Percentiles rank a stretch among this genome's conserved stretches.
These are phyloP conservation scores for Trachelus iudaicus DNA, from an alignment of 2,888 invertebrate species.

Conservation along the genomic window DNA sequence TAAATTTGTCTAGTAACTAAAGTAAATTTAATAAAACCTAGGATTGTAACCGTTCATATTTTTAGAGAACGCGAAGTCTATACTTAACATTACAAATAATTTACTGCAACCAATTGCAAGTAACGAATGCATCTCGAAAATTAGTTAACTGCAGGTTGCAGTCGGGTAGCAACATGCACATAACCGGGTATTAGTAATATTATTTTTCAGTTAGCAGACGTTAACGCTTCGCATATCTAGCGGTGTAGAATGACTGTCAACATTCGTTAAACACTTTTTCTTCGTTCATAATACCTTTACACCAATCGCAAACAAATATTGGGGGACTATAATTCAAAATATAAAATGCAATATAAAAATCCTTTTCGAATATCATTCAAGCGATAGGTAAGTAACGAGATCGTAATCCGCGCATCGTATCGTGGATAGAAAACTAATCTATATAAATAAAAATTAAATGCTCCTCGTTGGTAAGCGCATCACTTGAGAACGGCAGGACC, in stretches of 20 bases:
- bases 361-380: not conserved
- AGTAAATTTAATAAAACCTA: not conserved
- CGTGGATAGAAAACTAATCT: not conserved
- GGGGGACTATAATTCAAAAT: not conserved
- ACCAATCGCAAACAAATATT: not conserved
- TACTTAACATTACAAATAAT: not conserved
- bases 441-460: no score
- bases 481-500: no score
- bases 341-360: not conserved
- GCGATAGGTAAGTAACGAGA: not conserved
- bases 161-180: not conserved
- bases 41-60: not conserved
- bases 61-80: not conserved
- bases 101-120: not conserved
- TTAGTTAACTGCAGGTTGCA: not conserved
- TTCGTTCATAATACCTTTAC: not conserved
- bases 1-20: not conserved
- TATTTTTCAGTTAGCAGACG: not conserved
- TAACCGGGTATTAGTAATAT: not conserved
- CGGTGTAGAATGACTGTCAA: not conserved
- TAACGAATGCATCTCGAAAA: not conserved
- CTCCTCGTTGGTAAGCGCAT: no score
- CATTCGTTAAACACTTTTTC: not conserved
- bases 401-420: not conserved
- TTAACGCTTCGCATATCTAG: not conserved